A percentile compares a stretch with the other conserved stretches of the same genome.
phyloP scores from a whole-genome alignment of 2,888 invertebrate species.

The Ceriagrion tenellum region DNA sequence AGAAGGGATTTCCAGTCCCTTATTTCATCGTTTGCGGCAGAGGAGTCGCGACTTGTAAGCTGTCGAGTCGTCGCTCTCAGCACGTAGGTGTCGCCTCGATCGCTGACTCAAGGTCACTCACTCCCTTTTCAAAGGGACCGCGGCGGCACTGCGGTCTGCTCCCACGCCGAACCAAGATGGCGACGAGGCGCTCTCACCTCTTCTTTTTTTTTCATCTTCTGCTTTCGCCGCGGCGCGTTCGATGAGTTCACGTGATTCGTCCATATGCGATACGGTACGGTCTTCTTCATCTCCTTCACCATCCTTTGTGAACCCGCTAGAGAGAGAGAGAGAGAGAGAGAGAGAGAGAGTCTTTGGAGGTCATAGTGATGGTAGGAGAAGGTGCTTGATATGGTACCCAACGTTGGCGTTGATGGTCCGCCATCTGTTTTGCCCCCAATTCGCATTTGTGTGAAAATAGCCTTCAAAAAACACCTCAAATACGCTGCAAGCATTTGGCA shows the following conservation, averaged over 20 bases:
- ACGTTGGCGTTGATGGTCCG: no score
- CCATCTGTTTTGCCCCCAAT: no score
- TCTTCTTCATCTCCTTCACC: not conserved
- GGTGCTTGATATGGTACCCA: no score
- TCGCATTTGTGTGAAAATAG: no score
- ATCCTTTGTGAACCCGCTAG: not conserved
- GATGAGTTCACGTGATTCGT: not conserved
- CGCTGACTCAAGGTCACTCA: not conserved
- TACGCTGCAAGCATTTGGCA: no score
- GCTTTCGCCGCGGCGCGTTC: not conserved
- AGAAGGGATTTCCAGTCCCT: constrained; percentile 20
- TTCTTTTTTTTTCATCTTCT: not conserved
- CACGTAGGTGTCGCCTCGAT: constrained; percentile 21
- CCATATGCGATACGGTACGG: not conserved
- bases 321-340: no score
- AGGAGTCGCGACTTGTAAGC: not conserved
- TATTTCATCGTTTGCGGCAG: constrained; percentile 45
- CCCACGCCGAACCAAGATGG: constrained; percentile 20
- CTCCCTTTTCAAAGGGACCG: not conserved
- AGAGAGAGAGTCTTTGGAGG: no score
- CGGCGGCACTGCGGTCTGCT: not conserved
- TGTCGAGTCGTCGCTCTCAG: constrained; percentile 22
- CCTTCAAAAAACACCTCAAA: no score
- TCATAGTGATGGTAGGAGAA: no score
- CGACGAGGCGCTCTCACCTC: not conserved